Evolutionary conservation across 2,888 invertebrate genomes (phyloP), one percentile per base, ranked within the genome.

Genomic region (Pasiphila rectangulata): DNA sequence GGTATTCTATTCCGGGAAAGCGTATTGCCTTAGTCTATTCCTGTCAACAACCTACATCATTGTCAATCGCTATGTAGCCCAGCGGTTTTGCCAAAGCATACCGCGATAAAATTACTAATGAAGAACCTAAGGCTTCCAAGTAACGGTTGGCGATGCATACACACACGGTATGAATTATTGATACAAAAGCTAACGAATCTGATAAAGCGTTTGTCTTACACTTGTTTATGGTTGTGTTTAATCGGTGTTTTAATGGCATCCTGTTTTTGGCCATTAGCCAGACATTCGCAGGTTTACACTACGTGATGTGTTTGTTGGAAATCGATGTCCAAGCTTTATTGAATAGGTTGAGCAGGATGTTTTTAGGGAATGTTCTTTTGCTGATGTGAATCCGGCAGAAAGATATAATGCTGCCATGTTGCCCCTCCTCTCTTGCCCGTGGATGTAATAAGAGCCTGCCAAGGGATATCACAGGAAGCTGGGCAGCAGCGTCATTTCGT

Each of bases 81-180:
- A 85, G 82, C 83, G 87, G 86, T 85, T 86, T 85, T 87, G 87
- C 87, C 87, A 88, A 87, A 88, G 87, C 78, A 60, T 67, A 64
- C 76, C 79, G 80, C 81, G 83, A 71, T 69, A 64, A 72, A 82
- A 87, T 82, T 86, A 86, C 87, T 84, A 87, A 87, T 88, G 87
- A 84, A 81, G 74, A 53, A 46, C 39, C 72, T 79, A 74, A 83
- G 82, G 75, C 81, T 87, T 88, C 86, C 84, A 86, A 83, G 85
- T 86, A 88, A 83, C 85, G 83, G 86, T 80, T 65, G 75, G 60
- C 75, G 74, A 78, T 83, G 81, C 84, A 85, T 85, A 81, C 73
- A 79, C 72, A 67, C 69, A 63, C 63, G 72, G 72, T 79, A 83
- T 87, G 86, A 86, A 88, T 87, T 81, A 88, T 86, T 85, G 81